Base-by-base conservation (phyloP, 2,888 invertebrate genomes). In the Podotricha telesiphe region DNA sequence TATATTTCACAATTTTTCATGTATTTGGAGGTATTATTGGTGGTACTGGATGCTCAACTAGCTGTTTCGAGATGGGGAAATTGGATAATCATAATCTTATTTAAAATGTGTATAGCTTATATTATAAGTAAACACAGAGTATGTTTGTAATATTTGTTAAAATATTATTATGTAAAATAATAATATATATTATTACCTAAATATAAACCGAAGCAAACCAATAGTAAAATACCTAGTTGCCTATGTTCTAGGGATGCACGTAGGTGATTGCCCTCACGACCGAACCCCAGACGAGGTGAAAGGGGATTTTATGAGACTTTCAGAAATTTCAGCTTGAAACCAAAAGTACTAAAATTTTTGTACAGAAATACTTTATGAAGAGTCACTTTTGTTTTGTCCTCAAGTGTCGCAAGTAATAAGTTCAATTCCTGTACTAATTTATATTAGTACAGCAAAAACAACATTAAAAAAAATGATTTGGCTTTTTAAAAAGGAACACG, bases 281-380 rank as follows among this genome's bases (percentile, higher is more conserved):
- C 59, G 28, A n/a, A 11, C 59, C 55, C 45, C 59, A 59, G 59
- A 59, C 59, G 59, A 59, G 59, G 59, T 59, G 59, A 59, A 28
- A 11, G 45, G 17, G 45, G 59, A 22, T 59, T 59, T 59, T 45
- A 59, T 45, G 59, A n/a, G 59, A 59, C 45, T 45, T 45, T 45
- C 59, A 59, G 59, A 59, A 59, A 59, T 45, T 59, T 42, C 42
- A 10, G 0, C 42, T 22, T 42, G 8, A 1, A 53, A n/a, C 17
- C n/a, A 10, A 58, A 22, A 42, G 7, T 22, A 42, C 20, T 40
- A 42, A 22, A 1, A 0, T 6, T 17, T n/a, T 58, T 22, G 42
- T 51, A 28, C 8, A n/a, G 8, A 42, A 42, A 28, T 28, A 8
- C 1, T 51, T 51, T 28, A 10, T 51, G 5, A 34, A 34, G 47